Evolutionary conservation across 37 sponge, comb jelly and placozoan species (phyloP), one percentile per base, ranked within the genome.

Genomic region (Spongilla lacustris): DNA sequence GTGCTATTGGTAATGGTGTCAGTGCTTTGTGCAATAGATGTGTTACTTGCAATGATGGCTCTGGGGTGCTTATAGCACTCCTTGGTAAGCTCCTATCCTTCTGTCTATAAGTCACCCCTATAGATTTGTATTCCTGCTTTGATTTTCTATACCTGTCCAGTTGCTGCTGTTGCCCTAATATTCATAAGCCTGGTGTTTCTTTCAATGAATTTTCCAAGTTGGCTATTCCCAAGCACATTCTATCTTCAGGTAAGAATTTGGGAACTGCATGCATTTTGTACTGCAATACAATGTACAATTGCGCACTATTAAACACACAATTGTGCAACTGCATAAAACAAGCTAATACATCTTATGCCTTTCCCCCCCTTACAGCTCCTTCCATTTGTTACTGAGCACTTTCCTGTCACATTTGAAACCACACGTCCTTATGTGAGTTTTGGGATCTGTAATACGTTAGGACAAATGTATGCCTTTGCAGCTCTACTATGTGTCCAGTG

Each of bases 401-500:
- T 84, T 33, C 75, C 84, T 50, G 29, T 41, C n/a, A 72, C 84
- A 74, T 74, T 83, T 74, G 75, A 46, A 29, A 73, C 21, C 10
- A 33, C 46, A 26, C 75, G 74, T 14, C 50, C 33, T 50, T 68
- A 35, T 35, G 84, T 83, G 66, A 83, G 84, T 81, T 76, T 12
- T 26, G 25, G 8, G 73, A 33, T 17, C 11, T 58, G 12, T 13
- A 13, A 58, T 58, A 8, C 3, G 6, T 9, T 41, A 6, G 6
- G 6, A 41, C 6, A 9, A 41, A 9, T 9, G 6, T 41, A 6
- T 6, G 6, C 41, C 41, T 41, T 41, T 50, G 0, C 83, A 94
- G 95, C 76, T 91, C 37, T 77, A 76, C 80, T 94, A 86, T 72
- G 22, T 94, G 12, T 67, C 71, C 83, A 94, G 95, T 91, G 81